These are phyloP conservation scores for Nycticorax nycticorax DNA, from an alignment of 2,113 vertebrate genomes.

Conservation along the genomic window DNA sequence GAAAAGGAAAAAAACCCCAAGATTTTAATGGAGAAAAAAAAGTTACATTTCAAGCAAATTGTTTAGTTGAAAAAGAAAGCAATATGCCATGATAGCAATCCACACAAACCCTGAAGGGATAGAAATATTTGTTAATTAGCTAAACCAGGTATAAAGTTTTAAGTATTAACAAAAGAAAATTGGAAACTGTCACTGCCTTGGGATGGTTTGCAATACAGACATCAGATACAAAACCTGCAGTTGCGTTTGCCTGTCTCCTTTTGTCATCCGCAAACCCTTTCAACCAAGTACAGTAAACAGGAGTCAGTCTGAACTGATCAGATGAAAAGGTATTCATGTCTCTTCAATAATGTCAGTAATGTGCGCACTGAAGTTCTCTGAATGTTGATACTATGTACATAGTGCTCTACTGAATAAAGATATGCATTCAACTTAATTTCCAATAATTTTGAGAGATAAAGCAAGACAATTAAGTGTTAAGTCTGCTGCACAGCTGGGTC, in stretches of 20 bases:
- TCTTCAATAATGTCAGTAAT: not conserved
- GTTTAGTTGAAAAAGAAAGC: not conserved
- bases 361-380: not conserved
- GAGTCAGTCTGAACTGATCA: not conserved
- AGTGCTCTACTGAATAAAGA: not conserved
- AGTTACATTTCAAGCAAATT: not conserved
- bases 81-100: not conserved
- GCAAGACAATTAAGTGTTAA: not conserved
- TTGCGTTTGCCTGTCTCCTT: not conserved
- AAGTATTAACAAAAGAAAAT: not conserved
- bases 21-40: not conserved
- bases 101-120: not conserved
- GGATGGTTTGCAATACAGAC: not conserved
- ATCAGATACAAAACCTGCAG: not conserved
- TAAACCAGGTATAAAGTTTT: not conserved
- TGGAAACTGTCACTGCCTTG: not conserved
- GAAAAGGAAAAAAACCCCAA: not conserved
- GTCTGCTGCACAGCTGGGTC: not conserved
- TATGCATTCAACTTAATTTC: not conserved
- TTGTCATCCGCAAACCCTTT: not conserved
- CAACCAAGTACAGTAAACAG: not conserved
- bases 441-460: rapidly evolving
- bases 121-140: not conserved
- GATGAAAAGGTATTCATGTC: not conserved
- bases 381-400: not conserved